Evolutionary conservation across 1,140 invertebrate species (phyloP), one percentile per base, ranked within the genome.

Genomic region (Drepana arcuata): DNA sequence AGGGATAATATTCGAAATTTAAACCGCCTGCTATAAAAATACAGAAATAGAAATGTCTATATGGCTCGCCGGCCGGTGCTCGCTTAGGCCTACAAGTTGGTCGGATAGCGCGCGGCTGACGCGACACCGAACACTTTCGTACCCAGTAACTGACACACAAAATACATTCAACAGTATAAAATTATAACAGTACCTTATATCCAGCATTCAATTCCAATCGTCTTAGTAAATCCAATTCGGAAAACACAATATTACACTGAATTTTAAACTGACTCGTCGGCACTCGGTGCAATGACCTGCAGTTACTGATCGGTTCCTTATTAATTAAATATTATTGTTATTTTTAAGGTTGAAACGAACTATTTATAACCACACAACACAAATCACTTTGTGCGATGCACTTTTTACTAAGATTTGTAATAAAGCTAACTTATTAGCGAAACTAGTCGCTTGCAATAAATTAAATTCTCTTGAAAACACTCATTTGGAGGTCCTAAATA

Each of bases 181-280:
- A 46, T 32, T 15, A 29, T 24, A 9, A 33, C 16, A 36, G 36
- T 54, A 78, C 73, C 73, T 78, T 70, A 58, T 54, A 34, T 56
- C 42, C 63, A 60, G 57, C 27, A 35, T 43, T 43, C 40, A 63
- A 57, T 72, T 63, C 68, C 62, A 53, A 50, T 57, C 41, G 38
- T 52, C 45, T 41, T 40, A 33, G 36, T 30, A 66, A 78, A 74
- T 78, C 70, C 73, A 72, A 70, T 43, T 26, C 27, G 40, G 31
- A 34, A 43, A 41, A 51, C 57, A 60, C 46, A 51, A 53, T 47
- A 40, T 45, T 38, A 34, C 54, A 61, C 54, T 39, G 16, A 45
- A 57, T 64, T 42, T 45, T 57, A 25, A 54, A 34, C 43, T 24
- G 34, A 42, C 36, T 33, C 56, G 59, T 44, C 48, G 30, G 31